Base-by-base conservation (phyloP, 2,888 invertebrate species). In the Eupelmus urozonus region DNA sequence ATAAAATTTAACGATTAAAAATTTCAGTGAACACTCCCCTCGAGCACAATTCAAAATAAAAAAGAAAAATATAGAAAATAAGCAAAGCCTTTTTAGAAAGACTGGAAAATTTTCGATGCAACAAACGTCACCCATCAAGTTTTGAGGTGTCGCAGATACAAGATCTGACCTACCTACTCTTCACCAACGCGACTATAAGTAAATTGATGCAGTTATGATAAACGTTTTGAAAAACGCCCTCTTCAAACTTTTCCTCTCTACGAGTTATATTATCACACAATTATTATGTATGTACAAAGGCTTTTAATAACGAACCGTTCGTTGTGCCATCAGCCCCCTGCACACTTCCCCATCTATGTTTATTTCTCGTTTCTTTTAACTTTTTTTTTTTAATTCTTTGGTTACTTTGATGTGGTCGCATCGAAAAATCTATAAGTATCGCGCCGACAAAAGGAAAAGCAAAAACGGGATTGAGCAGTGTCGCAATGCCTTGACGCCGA, bases 221-320 rank as follows among this genome's bases (percentile, higher is more conserved):
- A 34, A 34, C 34, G 34, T 34, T 34, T 34, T 3, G 9, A 34
- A 34, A 34, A 20, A 53, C 18, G 23, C 18, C 34, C 13, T 11
- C 40, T 23, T 40, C 20, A 40, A 25, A n/a, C 29, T 57, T 34
- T 42, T 23, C 34, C 27, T 23, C 18, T 55, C 42, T 55, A 40
- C 67, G 40, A 18, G 29, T 55, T n/a, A n/a, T 53, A 60, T 70
- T 76, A 76, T 78, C 78, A 63, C 67, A 49, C 70, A 70, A 70
- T 53, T 40, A 53, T 69, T 45, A 67, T 72, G 53, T 79, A 76
- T 78, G 69, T 79, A 79, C 79, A 79, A 79, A 79, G 79, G 76
- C 79, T 76, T 76, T 49, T 49, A 29, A 42, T 78, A 66, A 79
- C 71, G 62, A 71, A 65, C 40, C 73, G 55, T 79, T 76, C 76